Conservation (phyloP, 2,797 vertebrate genomes). For the Clarias fuscus region DNA sequence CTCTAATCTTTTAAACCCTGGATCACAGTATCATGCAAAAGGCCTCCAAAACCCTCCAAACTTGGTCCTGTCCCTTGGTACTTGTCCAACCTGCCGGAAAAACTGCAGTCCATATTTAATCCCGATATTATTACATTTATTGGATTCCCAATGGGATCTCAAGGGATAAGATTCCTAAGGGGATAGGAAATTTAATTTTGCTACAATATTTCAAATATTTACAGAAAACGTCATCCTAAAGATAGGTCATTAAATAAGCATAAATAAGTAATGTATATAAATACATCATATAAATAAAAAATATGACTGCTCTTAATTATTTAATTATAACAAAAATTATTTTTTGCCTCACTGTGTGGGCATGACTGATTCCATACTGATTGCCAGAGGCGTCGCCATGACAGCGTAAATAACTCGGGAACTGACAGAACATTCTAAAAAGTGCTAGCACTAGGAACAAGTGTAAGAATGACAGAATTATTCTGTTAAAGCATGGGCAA, state of each 20-base stretch:
- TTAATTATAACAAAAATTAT: not conserved
- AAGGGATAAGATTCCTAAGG: not conserved
- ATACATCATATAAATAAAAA: not conserved
- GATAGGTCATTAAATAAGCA: not conserved
- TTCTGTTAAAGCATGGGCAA: not conserved
- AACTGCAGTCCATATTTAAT: not conserved
- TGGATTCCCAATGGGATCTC: not conserved
- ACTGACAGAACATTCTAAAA: not conserved
- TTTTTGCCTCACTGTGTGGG: not conserved
- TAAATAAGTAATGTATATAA: not conserved
- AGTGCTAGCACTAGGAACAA: not conserved
- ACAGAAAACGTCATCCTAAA: not conserved
- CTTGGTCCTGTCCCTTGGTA: not conserved
- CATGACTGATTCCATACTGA: constrained; percentile 11
- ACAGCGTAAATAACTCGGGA: constrained; percentile 2
- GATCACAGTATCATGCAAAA: not conserved
- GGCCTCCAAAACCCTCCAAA: not conserved
- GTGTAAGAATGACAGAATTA: not conserved
- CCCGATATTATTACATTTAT: not conserved
- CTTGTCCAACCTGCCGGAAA: not conserved
- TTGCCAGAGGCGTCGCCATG: not conserved
- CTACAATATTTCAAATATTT: not conserved
- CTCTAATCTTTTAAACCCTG: not conserved
- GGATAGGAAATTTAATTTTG: not conserved
- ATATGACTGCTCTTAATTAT: not conserved